Conservation (phyloP, 2,113 vertebrate species). For the Stomatorhinus ivindoensis region DNA sequence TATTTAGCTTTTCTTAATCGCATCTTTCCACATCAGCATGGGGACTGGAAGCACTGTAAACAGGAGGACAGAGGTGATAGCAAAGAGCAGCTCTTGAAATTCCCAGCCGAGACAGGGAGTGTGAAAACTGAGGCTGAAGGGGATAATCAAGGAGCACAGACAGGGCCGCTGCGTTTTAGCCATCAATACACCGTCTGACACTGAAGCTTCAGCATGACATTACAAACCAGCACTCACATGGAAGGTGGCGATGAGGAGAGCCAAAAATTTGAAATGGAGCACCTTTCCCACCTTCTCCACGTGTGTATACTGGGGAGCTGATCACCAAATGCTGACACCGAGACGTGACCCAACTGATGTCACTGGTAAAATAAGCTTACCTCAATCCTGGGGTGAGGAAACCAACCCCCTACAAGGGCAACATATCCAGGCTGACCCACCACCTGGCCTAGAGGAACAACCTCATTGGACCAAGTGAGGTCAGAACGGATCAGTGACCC, state of each 20-base stretch:
- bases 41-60: neutral
- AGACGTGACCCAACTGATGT: conserved; percentile 41
- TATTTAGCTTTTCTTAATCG: neutral
- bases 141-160: neutral
- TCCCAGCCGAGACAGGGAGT: neutral
- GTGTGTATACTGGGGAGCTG: neutral
- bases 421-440: conserved; percentile 43
- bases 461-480: neutral
- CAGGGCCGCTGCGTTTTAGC: neutral
- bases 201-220: neutral
- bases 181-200: neutral
- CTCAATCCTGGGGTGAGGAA: conserved; percentile 28
- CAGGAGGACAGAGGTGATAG: neutral
- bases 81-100: neutral
- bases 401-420: neutral
- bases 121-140: neutral
- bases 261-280: neutral
- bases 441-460: neutral
- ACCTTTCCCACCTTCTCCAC: neutral
- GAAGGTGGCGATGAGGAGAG: neutral
- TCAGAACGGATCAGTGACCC: neutral
- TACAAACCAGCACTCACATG: neutral
- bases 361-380: conserved; percentile 42
- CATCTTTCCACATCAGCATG: neutral
- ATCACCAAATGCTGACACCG: neutral